phyloP scores from a whole-genome alignment of 2,113 vertebrate genomes.

The Pelodiscus sinensis region DNA sequence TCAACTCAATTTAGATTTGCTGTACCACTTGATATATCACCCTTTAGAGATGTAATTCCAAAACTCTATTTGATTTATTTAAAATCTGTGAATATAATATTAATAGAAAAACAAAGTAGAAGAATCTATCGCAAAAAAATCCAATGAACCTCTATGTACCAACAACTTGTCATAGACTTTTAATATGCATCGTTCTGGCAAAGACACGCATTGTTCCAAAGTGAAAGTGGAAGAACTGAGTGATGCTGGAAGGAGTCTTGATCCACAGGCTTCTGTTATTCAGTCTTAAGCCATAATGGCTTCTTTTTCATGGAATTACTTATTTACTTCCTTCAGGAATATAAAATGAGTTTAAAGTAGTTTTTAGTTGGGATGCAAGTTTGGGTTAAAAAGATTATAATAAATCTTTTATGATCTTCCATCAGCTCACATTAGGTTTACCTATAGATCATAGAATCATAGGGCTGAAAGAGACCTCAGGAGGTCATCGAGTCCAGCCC shows the following conservation, averaged over 20 bases:
- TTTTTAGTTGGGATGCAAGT: slow-evolving; percentile 64
- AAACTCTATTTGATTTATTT: slow-evolving; percentile 43
- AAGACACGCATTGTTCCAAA: slow-evolving; percentile 40
- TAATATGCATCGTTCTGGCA: slow-evolving; percentile 48
- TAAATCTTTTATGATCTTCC: slow-evolving; percentile 58
- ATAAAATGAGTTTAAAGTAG: slow-evolving; percentile 73
- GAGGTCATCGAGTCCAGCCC: no score
- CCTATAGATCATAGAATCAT: neutral
- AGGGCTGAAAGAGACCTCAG: no score
- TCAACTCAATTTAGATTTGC: slow-evolving; percentile 28
- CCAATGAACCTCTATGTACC: neutral
- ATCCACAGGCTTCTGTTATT: slow-evolving; percentile 26
- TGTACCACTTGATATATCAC: slow-evolving; percentile 48
- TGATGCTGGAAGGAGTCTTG: slow-evolving; percentile 25
- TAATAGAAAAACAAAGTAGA: slow-evolving; percentile 44
- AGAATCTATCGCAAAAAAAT: slow-evolving; percentile 46
- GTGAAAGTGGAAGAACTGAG: neutral
- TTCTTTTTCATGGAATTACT: slow-evolving; percentile 59
- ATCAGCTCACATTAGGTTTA: slow-evolving; percentile 44
- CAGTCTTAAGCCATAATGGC: slow-evolving; percentile 34
- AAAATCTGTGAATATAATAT: slow-evolving; percentile 58
- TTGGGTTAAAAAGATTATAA: slow-evolving; percentile 72
- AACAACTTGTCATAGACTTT: slow-evolving; percentile 39
- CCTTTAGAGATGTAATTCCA: slow-evolving; percentile 52
- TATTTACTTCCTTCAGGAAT: slow-evolving; percentile 68